Evolutionary conservation across 2,888 invertebrate genomes (phyloP), one percentile per base, ranked within the genome.

Genomic region (Notocelia uddmanniana): DNA sequence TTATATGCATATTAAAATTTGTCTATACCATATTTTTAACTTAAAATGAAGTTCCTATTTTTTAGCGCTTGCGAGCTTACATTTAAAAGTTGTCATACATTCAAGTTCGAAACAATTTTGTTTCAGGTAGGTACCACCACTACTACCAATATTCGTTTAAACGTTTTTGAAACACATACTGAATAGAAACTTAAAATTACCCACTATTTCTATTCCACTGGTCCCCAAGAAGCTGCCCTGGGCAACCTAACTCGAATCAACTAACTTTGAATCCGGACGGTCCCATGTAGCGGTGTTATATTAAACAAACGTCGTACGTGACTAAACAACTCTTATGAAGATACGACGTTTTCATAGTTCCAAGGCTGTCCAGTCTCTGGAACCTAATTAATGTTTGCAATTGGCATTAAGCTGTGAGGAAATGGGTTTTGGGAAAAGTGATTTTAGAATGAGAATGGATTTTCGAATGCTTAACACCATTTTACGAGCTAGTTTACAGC

Each of bases 211-310:
- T 57, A 18, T 57, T 34, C 18, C 23, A n/a, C 13, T 45, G 45
- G 45, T 45, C 45, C 45, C n/a, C 13, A 45, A 13, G 15, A 19
- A 31, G 55, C 34, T 57, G n/a, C 57, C 57, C 18, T 18, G 57
- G 10, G 57, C 45, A 8, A 45, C 31, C 57, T 31, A 57, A 57
- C 57, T 57, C 18, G 6, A 18, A 55, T n/a, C 37, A 37, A 45
- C 31, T 57, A 57, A 57, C 57, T 57, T 57, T 1, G 8, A 45
- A 45, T 45, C 45, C n/a, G n/a, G 26, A 18, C 21, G 1, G 9
- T 13, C 31, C 34, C 57, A 11, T 57, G 31, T 34, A 31, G 57
- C 34, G 10, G 10, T 10, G 31, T 31, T 5, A 26, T n/a, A 18
- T 5, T 31, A 11, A 26, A 18, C n/a, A 57, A 57, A 57, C 18